A percentile compares a stretch with the other conserved stretches of the same genome.
These are phyloP conservation scores for Drosophila nr. medialis DNA, from an alignment of 2,888 invertebrate species.

Conservation along the genomic window DNA sequence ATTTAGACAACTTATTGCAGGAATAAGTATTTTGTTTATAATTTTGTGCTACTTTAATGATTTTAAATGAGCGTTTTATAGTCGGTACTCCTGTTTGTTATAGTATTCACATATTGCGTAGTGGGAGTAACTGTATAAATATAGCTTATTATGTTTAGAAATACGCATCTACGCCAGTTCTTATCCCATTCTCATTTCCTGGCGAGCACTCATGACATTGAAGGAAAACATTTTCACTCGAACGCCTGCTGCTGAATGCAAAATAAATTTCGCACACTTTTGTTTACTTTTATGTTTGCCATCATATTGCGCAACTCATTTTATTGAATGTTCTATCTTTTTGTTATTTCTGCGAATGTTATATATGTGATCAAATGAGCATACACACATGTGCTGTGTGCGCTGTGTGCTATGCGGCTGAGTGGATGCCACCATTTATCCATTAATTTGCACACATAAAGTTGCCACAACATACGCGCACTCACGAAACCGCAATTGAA, in stretches of 20 bases:
- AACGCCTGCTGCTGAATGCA: conserved; percentile 10
- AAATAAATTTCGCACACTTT: conserved; percentile 41
- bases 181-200: neutral
- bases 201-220: neutral
- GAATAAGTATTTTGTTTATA: neutral
- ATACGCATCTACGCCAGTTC: neutral
- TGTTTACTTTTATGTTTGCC: conserved; percentile 49
- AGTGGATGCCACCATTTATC: conserved; percentile 63
- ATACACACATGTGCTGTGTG: neutral
- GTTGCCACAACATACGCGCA: conserved; percentile 71
- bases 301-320: conserved; percentile 16
- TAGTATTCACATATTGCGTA: neutral
- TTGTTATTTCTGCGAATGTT: conserved; percentile 30
- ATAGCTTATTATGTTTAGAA: conserved; percentile 2
- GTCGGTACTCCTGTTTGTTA: neutral
- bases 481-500: conserved; percentile 70
- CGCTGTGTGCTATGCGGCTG: conserved; percentile 16
- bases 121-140: neutral
- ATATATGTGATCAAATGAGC: neutral
- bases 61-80: neutral
- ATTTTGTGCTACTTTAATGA: neutral
- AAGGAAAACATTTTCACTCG: conserved; percentile 12
- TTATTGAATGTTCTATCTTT: conserved; percentile 18
- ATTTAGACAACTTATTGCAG: neutral
- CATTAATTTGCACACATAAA: conserved; percentile 77